phyloP scores from a whole-genome alignment of 64 coral and sea anemone species.

The Montipora capricornis region DNA sequence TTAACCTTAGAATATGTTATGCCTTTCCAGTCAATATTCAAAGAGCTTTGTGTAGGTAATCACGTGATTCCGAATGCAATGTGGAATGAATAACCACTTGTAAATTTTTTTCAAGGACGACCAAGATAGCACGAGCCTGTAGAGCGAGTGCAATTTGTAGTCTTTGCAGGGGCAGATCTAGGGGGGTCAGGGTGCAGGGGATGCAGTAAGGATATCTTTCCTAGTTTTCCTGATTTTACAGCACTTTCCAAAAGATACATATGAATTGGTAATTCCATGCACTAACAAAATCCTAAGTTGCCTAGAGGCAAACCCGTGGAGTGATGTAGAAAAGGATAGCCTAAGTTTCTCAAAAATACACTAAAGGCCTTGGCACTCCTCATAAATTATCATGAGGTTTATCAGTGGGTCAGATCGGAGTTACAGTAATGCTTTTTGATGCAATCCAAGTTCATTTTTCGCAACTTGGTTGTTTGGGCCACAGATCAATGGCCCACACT shows the following conservation, averaged over 20 bases:
- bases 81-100: too few relatives aligned
- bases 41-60: too few relatives aligned
- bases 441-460: conserved; percentile 71
- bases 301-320: background rate
- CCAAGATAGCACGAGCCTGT: too few relatives aligned
- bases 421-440: conserved; percentile 49
- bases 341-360: conserved; percentile 42
- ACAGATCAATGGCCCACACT: conserved; percentile 74
- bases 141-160: too few relatives aligned
- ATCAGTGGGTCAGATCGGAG: conserved; percentile 57
- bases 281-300: conserved; percentile 3
- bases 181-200: background rate
- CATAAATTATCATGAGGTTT: conserved; percentile 71
- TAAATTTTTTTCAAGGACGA: too few relatives aligned
- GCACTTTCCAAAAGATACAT: background rate
- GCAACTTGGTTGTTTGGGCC: background rate
- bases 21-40: too few relatives aligned
- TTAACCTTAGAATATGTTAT: too few relatives aligned
- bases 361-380: conserved; percentile 14
- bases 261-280: background rate
- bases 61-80: too few relatives aligned
- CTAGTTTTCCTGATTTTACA: background rate
- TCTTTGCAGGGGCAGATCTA: too few relatives aligned
- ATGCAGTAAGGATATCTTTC: background rate
- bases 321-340: conserved; percentile 41